phyloP scores from a whole-genome alignment of 2,888 invertebrate species.

The Eupithecia exiguata region DNA sequence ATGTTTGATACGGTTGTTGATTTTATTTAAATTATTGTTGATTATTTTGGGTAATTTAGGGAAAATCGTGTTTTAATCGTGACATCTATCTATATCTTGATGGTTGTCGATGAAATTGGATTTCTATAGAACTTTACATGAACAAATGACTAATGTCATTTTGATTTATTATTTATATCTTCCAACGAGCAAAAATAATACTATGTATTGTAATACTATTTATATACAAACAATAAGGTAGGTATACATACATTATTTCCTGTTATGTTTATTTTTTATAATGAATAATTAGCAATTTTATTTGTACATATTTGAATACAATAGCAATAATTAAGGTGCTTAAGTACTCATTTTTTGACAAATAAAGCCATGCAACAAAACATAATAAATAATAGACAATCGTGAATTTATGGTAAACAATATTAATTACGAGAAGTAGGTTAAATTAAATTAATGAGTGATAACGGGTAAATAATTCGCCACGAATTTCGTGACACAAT shows the following conservation, averaged over 20 bases:
- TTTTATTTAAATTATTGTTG: slow-evolving; percentile 46
- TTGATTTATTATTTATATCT: slow-evolving; percentile 9
- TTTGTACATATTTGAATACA: slow-evolving; percentile 19
- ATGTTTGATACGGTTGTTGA: slow-evolving; percentile 32
- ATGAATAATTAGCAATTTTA: slow-evolving; percentile 17
- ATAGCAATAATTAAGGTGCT: neutral
- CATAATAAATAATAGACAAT: slow-evolving; percentile 16
- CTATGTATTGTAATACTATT: neutral
- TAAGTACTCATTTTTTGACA: slow-evolving; percentile 17
- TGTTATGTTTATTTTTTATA: slow-evolving; percentile 31
- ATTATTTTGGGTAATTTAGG: slow-evolving; percentile 37
- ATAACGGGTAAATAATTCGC: slow-evolving; percentile 58
- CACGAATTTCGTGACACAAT: slow-evolving; percentile 59
- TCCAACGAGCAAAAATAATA: neutral
- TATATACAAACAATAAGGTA: slow-evolving; percentile 8
- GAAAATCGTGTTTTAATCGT: neutral
- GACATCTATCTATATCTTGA: slow-evolving; percentile 11
- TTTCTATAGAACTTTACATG: slow-evolving; percentile 9
- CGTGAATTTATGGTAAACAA: slow-evolving; percentile 14
- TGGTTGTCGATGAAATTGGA: slow-evolving; percentile 11
- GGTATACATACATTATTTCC: slow-evolving; percentile 19
- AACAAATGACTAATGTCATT: slow-evolving; percentile 21
- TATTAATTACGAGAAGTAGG: slow-evolving; percentile 49
- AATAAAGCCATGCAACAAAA: slow-evolving; percentile 19
- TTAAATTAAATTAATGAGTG: slow-evolving; percentile 55